Percentiles rank a stretch among this genome's conserved stretches.
Evolutionary conservation across 2,888 invertebrate genomes (phyloP).

Genomic region (Agrotis segetum): DNA sequence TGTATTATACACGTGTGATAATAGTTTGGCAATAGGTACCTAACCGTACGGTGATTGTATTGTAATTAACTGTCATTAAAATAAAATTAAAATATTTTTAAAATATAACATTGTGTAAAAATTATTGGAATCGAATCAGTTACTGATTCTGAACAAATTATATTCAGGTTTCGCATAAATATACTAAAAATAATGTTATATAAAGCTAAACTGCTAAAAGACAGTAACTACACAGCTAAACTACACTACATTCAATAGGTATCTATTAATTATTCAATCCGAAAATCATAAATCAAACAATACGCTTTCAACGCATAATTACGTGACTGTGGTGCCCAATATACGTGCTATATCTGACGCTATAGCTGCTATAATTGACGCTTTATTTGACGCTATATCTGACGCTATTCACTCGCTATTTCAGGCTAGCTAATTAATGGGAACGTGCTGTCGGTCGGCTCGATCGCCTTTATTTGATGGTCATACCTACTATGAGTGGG

Average conservation of each 20-base stretch:
- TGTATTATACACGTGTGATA: too few relatives aligned
- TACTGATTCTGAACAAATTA: too few relatives aligned
- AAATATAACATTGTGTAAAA: too few relatives aligned
- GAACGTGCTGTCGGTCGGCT: slow-evolving; percentile 7
- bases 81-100: too few relatives aligned
- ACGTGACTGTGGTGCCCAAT: slow-evolving; percentile 24
- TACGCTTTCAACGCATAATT: slow-evolving; percentile 40
- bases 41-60: too few relatives aligned
- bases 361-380: too few relatives aligned
- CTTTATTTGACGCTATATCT: neutral
- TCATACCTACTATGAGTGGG: neutral
- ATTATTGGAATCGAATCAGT: too few relatives aligned
- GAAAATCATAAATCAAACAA: slow-evolving; percentile 34
- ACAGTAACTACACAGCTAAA: neutral
- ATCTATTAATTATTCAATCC: slow-evolving; percentile 2
- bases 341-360: neutral
- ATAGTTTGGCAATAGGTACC: too few relatives aligned
- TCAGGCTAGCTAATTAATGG: slow-evolving; percentile 27
- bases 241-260: neutral
- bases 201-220: neutral
- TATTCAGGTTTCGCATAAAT: too few relatives aligned
- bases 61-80: too few relatives aligned
- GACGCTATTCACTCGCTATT: slow-evolving; percentile 16
- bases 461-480: slow-evolving; percentile 15
- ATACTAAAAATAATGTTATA: too few relatives aligned